Base-by-base conservation (phyloP, 1,140 invertebrate species). In the Heliconius congener region DNA sequence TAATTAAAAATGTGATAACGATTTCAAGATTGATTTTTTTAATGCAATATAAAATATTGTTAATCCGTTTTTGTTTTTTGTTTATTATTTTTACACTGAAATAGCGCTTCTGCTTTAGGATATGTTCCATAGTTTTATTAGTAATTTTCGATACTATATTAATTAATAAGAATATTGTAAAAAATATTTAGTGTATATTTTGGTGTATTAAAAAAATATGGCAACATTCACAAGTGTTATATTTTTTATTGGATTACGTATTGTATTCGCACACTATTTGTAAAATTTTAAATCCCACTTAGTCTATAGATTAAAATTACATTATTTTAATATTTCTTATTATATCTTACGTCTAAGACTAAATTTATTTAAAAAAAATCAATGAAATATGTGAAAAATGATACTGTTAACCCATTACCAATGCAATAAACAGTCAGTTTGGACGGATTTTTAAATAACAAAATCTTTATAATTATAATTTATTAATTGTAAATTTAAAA, bases 21-120 rank as follows among this genome's bases (percentile, higher is more conserved):
- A 79, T 70, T 74, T 74, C 27, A 79, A 37, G 30, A 60, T 79
- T 78, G 37, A 27, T 78, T 37, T 55, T 23, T 71, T 71, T 34
- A 74, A 77, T 71, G 60, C 78, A 79, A 79, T 79, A 79, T 79
- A 37, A 74, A 79, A 79, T 79, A 79, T 79, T 79, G 78, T 79
- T 74, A 71, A 75, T 23, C 27, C 27, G 60, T 66, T 27, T 66
- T 66, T 66, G 23, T 16, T 66, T 66, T 66, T 66, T 66, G 30
- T 60, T 9, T 60, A 27, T 27, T 16, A 66, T 66, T 18, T 66
- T 66, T 13, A 66, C 60, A 30, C 27, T 66, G 60, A n/a, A 30
- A 66, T 66, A 27, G 23, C n/a, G 23, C 27, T 30, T 66, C 23
- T 66, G 27, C 60, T 66, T 66, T 11, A 66, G 13, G 9, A 66